Evolutionary conservation across 2,888 invertebrate species (phyloP), one percentile per base, ranked within the genome.

Genomic region (Heterodera filipjevi): DNA sequence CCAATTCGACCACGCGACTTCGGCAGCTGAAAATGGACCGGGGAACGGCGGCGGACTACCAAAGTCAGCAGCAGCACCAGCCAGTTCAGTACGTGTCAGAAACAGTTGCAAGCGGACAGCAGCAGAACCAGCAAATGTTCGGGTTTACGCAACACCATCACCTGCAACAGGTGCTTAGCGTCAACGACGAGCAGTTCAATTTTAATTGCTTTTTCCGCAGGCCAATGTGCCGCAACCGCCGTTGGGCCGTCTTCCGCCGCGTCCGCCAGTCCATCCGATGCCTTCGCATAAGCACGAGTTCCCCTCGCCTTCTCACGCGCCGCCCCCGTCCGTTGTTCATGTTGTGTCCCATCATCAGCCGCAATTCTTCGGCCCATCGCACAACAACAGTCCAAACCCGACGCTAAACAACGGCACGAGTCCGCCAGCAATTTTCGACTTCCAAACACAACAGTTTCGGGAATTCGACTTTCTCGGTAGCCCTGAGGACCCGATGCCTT

Each of bases 31-130:
- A 59, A 27, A 59, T 59, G 59, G 59, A 59, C 27, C 59, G 59
- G 59, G 59, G 59, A 5, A 27, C 59, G 27, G 19, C 53, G 53
- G 59, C 27, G n/a, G 27, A 59, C 6, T 64, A 73, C 59, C 73
- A 73, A 49, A 73, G 32, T 35, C 73, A 73, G 14, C 72, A 44
- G 59, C 72, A 72, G 32, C 72, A n/a, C n/a, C n/a, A n/a, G n/a
- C n/a, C 16, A 33, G 53, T 59, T 72, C 59, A 59, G 72, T 72
- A 59, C 59, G 22, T 44, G 10, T 30, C 72, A 14, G 53, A 30
- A 39, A 39, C 32, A 39, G 22, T n/a, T n/a, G n/a, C 44, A 22
- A n/a, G 35, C 39, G 8, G 39, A 39, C 39, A 1, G 39, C 39
- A 39, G 39, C 39, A 39, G n/a, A n/a, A n/a, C n/a, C 53, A 53